Evolutionary conservation across 1,140 invertebrate species (phyloP).

Genomic region (Portunus trituberculatus): DNA sequence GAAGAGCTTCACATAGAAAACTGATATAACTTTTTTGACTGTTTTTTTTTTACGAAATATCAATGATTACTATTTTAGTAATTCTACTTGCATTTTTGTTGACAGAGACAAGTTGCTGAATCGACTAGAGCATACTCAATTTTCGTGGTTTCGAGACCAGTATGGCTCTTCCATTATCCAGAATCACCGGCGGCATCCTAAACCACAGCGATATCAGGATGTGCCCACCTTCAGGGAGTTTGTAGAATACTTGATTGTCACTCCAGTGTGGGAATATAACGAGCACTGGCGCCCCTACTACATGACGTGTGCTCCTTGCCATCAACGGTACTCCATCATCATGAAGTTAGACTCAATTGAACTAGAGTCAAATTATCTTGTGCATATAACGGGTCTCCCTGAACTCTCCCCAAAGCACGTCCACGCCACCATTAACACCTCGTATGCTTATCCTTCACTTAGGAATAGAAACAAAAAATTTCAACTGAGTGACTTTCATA

Average conservation of each 20-base stretch:
- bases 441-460: neutral
- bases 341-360: slow-evolving; percentile 81
- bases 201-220: slow-evolving; percentile 52
- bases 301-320: slow-evolving; percentile 81
- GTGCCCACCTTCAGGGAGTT: slow-evolving; percentile 75
- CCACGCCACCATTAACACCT: neutral
- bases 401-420: slow-evolving; percentile 35
- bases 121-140: neutral
- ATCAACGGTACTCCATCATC: slow-evolving; percentile 80
- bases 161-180: slow-evolving; percentile 69
- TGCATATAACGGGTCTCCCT: slow-evolving; percentile 40
- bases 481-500: neutral
- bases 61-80: neutral
- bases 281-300: slow-evolving; percentile 82
- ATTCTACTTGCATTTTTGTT: neutral
- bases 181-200: slow-evolving; percentile 41
- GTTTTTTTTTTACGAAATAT: no score
- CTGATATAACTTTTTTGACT: no score
- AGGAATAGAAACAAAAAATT: neutral
- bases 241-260: slow-evolving; percentile 68
- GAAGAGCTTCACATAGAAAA: no score
- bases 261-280: slow-evolving; percentile 77
- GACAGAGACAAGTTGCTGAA: slow-evolving; percentile 65
- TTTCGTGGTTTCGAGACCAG: slow-evolving; percentile 45
- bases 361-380: slow-evolving; percentile 64